These are phyloP conservation scores for Stichopus chloronotus DNA, from an alignment of 35 echinoderm and acorn worm species.

Conservation along the genomic window DNA sequence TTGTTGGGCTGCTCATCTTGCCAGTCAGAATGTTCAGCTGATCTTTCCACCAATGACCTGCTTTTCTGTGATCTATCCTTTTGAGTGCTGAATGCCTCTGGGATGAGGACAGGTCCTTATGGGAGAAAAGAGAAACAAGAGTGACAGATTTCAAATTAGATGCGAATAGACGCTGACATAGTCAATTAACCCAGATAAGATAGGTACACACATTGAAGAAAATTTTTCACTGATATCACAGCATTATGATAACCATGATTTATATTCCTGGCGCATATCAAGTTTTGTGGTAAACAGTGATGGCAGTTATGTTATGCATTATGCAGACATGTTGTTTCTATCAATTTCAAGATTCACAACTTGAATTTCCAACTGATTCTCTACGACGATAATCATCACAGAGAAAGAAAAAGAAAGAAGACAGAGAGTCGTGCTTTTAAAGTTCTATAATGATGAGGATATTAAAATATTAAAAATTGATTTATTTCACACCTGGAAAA, in stretches of 20 bases:
- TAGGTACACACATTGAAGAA: background rate
- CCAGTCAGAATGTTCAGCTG: background rate
- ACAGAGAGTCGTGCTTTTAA: no score
- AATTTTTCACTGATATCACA: background rate
- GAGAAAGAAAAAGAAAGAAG: no score
- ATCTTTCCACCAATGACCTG: background rate
- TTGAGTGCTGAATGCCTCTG: background rate
- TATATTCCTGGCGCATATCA: background rate
- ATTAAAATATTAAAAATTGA: no score
- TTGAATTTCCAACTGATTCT: no score
- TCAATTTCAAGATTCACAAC: no score
- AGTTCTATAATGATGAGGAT: no score
- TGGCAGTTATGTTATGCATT: no score
- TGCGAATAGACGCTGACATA: background rate
- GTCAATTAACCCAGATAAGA: background rate
- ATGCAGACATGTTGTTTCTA: no score
- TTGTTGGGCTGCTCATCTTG: background rate
- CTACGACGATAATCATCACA: no score
- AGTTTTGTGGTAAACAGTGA: no score
- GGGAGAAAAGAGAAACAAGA: constrained; percentile 5
- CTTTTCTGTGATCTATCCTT: background rate
- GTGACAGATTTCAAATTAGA: background rate
- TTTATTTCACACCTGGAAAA: no score
- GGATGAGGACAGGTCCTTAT: constrained; percentile 69
- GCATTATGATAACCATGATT: background rate